Evolutionary conservation across 1,140 invertebrate species (phyloP), one percentile per base, ranked within the genome.

Genomic region (Aradophagus sp.): DNA sequence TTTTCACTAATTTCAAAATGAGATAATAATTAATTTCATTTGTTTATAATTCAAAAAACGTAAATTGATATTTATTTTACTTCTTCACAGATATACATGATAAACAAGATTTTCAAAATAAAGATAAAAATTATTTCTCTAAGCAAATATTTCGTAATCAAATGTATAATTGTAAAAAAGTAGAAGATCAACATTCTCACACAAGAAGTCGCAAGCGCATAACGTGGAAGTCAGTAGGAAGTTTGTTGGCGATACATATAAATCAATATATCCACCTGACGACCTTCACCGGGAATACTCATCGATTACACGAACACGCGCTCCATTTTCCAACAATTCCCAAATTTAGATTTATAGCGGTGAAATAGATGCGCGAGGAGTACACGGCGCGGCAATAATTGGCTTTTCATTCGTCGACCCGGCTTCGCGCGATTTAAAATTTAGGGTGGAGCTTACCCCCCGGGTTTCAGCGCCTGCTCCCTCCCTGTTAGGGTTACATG

Each of bases 221-320:
- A 52, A 42, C 45, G 19, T 39, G 14, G 13, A 10, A 41, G 45
- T 15, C 34, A 53, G 39, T 59, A 34, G 66, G 56, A 62, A 69
- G 56, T 69, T 53, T 50, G 53, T 67, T 52, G 34, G 38, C 38
- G 52, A 63, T 70, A 61, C 56, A 62, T 56, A 70, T 63, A 70
- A 70, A 70, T 70, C 67, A 63, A 70, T 70, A 70, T 70, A 70
- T 70, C 59, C 67, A 70, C 67, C 67, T 70, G 67, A 70, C 67
- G 67, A 70, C 53, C 67, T 70, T 70, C 67, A 63, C 56, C 44
- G 38, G 58, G 44, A 16, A 59, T 36, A 39, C 38, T 59, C 67
- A 62, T 62, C 56, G 61, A 72, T 56, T 66, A 72, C 62, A 34
- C 12, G 62, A 66, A 61, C 59, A 65, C 59, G 59, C 68, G 68